Percentiles rank a stretch among this genome's conserved stretches.
These are phyloP conservation scores for Agapornis canus DNA, from an alignment of 2,797 vertebrate species.

Conservation along the genomic window DNA sequence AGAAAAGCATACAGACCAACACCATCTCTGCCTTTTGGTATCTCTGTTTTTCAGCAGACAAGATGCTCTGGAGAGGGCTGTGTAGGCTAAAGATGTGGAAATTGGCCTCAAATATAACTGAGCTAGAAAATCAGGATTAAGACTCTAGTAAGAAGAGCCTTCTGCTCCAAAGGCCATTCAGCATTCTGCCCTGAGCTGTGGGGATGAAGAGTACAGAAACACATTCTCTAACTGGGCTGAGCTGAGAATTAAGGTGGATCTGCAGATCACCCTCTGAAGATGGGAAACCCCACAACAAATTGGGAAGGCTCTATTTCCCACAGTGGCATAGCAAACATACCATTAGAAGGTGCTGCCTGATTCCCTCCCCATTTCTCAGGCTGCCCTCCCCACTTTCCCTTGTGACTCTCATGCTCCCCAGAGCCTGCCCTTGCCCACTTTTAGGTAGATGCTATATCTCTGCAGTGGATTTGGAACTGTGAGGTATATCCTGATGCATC, in stretches of 20 bases:
- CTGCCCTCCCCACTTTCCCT: not conserved
- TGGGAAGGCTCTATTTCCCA: not conserved
- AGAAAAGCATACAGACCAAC: not conserved
- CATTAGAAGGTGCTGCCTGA: not conserved
- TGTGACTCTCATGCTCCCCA: not conserved
- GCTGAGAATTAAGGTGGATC: not conserved
- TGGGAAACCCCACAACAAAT: not conserved
- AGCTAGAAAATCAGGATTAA: not conserved
- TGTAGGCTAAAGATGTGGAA: not conserved
- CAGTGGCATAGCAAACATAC: not conserved
- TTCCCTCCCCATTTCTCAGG: not conserved
- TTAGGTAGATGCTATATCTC: not conserved
- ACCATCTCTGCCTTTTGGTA: not conserved
- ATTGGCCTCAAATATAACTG: not conserved
- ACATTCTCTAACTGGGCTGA: not conserved
- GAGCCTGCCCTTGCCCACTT: fast-evolving
- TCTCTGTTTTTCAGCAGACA: not conserved
- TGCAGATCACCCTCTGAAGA: not conserved
- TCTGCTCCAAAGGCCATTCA: not conserved
- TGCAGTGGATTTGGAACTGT: not conserved
- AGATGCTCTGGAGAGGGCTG: not conserved
- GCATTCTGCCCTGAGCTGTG: not conserved
- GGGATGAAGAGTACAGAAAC: not conserved
- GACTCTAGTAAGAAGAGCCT: not conserved
- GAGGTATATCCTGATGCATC: not conserved